These are phyloP conservation scores for Trichogramma pretiosum DNA, from an alignment of 1,140 invertebrate species.

Conservation along the genomic window DNA sequence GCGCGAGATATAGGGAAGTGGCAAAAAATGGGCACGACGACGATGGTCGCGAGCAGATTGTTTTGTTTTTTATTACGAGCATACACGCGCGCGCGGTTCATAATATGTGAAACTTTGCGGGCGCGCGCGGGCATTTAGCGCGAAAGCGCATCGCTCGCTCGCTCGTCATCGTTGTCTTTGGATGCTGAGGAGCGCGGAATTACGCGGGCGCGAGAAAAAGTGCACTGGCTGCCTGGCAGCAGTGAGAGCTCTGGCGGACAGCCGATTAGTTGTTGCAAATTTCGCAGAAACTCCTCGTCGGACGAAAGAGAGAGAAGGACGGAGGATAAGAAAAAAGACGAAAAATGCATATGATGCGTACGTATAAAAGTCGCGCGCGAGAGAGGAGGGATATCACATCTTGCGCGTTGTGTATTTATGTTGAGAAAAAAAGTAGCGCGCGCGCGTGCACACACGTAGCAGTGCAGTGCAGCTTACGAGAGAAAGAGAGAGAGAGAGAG, in stretches of 20 bases:
- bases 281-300: conserved; percentile 37
- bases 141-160: too few relatives aligned
- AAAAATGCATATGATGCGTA: too few relatives aligned
- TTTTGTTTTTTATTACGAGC: conserved; percentile 13
- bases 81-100: conserved; percentile 16
- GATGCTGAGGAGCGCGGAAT: conserved; percentile 10
- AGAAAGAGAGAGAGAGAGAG: not conserved
- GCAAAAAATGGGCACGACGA: conserved; percentile 15
- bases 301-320: not conserved
- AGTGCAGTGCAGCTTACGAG: not conserved
- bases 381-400: too few relatives aligned
- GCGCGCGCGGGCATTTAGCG: too few relatives aligned
- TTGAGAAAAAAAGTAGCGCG: conserved; percentile 38
- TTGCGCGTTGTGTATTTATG: too few relatives aligned
- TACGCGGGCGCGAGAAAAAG: conserved; percentile 6
- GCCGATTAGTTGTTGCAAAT: conserved; percentile 48
- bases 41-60: conserved; percentile 14
- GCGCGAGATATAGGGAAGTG: conserved; percentile 51
- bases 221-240: conserved; percentile 18
- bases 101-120: too few relatives aligned
- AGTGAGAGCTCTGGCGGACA: conserved; percentile 20
- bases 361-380: too few relatives aligned
- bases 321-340: too few relatives aligned
- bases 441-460: conserved; percentile 39
- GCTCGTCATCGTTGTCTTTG: too few relatives aligned